Evolutionary conservation across 1,140 invertebrate species (phyloP).

Genomic region (Macrotrachela quadricornifera): DNA sequence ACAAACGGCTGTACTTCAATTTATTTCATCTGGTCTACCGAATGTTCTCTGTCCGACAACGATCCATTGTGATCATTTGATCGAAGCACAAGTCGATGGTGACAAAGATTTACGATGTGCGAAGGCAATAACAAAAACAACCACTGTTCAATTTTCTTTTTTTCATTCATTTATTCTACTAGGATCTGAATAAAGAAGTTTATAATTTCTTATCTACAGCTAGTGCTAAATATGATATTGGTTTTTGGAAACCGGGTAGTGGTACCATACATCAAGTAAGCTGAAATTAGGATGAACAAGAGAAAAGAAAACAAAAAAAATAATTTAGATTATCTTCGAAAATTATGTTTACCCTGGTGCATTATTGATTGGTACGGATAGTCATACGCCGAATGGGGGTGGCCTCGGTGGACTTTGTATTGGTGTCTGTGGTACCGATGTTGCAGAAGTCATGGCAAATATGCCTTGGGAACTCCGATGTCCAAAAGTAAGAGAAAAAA

Average conservation of each 20-base stretch:
- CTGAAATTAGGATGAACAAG: background rate
- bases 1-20: conserved; percentile 99
- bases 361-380: conserved; percentile 91
- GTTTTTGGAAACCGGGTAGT: conserved; percentile 98
- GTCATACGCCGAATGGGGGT: conserved; percentile 92
- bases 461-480: too few relatives aligned
- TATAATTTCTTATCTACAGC: conserved; percentile 83
- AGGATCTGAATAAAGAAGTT: conserved; percentile 79
- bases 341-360: conserved; percentile 97
- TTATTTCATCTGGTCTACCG: conserved; percentile 84
- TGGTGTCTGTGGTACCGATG: conserved; percentile 96
- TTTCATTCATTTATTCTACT: conserved; percentile 8
- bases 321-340: conserved; percentile 95
- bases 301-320: too few relatives aligned
- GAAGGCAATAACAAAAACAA: conserved; percentile 47
- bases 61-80: conserved; percentile 98
- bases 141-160: background rate
- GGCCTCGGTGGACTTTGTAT: conserved; percentile 92
- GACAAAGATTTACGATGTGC: conserved; percentile 52
- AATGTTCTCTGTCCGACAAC: conserved; percentile 78
- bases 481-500: too few relatives aligned
- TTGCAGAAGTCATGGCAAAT: too few relatives aligned
- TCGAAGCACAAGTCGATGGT: conserved; percentile 80
- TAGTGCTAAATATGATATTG: conserved; percentile 90
- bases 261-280: conserved; percentile 98